Base-by-base conservation (phyloP, 1,140 invertebrate species). In the Zaprionus capensis region DNA sequence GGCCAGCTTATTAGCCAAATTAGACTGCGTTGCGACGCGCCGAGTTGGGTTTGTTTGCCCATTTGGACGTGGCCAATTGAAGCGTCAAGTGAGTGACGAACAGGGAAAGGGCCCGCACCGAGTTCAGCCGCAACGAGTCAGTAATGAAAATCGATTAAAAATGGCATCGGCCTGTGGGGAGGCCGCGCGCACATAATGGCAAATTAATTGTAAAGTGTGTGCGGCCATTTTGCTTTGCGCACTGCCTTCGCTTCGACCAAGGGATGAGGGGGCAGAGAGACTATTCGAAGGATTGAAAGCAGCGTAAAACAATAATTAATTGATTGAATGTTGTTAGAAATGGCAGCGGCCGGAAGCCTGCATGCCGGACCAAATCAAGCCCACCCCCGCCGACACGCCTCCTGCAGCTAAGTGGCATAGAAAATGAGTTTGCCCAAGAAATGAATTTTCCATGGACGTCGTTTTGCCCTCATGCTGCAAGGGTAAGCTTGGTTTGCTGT, bases 121-220 rank as follows among this genome's bases (percentile, higher is more conserved):
- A 80, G 76, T 78, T 28, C 6, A 28, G 53, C 66, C 61, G 38
- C 64, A 71, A 58, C 63, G 83, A 80, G 77, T 81, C 78, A 69
- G 71, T 83, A 87, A 87, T 87, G 85, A 90, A 88, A 88, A 88
- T 88, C 84, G 84, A 90, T 90, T 88, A 84, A 88, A 90, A 88
- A 76, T 73, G 71, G 69, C 78, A 76, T 71, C 69, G 63, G 67
- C 65, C 62, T 38, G 53, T 46, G 24, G 51, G 26, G 65, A 34
- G 12, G 17, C 36, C 57, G 4, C 22, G 17, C 62, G 36, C 63
- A 66, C 69, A 76, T 88, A 90, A 88, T 88, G 78, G 84, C 81
- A 85, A 88, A 90, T 88, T 88, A 88, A 88, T 88, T 88, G 84
- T 84, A 88, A 90, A 84, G 81, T 84, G 82, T 81, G 85, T 81